These are phyloP conservation scores for Acrobasis suavella DNA, from an alignment of 2,888 invertebrate genomes.

Conservation along the genomic window DNA sequence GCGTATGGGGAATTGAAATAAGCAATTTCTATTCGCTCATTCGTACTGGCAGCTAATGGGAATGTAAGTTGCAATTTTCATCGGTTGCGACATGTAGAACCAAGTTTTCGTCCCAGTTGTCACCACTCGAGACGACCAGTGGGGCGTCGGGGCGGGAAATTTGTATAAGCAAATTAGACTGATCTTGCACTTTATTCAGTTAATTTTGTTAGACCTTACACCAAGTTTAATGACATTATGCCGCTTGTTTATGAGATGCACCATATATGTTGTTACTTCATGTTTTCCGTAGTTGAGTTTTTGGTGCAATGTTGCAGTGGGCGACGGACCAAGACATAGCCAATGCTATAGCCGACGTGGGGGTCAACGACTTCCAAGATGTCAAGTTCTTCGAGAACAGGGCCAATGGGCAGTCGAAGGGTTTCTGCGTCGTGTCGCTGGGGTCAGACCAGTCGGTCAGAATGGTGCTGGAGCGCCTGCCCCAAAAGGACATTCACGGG, in stretches of 20 bases:
- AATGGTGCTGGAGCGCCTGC: slow-evolving; percentile 94
- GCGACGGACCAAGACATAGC: slow-evolving; percentile 98
- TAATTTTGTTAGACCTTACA: slow-evolving; percentile 7
- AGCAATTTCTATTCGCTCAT: too few species aligned
- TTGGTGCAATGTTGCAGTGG: slow-evolving; percentile 88
- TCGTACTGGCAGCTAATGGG: too few species aligned
- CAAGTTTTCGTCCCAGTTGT: too few species aligned
- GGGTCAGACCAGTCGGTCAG: slow-evolving; percentile 96
- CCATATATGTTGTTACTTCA: slow-evolving; percentile 32
- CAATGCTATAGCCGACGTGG: slow-evolving; percentile 93
- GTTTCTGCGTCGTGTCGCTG: slow-evolving; percentile 97
- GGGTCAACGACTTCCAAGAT: slow-evolving; percentile 96
- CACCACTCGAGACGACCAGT: too few species aligned
- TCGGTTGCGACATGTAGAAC: too few species aligned
- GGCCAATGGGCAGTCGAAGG: slow-evolving; percentile 98
- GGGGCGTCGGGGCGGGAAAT: too few species aligned
- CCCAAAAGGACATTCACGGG: slow-evolving; percentile 98
- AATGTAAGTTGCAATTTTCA: too few species aligned
- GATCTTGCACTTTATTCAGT: not conserved
- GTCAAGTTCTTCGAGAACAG: slow-evolving; percentile 99
- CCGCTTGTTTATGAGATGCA: slow-evolving; percentile 25
- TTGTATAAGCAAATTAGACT: not conserved
- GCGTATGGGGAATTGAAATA: too few species aligned
- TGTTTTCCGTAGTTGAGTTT: slow-evolving; percentile 58
- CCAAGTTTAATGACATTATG: not conserved